A percentile compares a stretch with the other conserved stretches of the same genome.
phyloP scores from a whole-genome alignment of 2,113 vertebrate species.

The Nansenia antarctica region DNA sequence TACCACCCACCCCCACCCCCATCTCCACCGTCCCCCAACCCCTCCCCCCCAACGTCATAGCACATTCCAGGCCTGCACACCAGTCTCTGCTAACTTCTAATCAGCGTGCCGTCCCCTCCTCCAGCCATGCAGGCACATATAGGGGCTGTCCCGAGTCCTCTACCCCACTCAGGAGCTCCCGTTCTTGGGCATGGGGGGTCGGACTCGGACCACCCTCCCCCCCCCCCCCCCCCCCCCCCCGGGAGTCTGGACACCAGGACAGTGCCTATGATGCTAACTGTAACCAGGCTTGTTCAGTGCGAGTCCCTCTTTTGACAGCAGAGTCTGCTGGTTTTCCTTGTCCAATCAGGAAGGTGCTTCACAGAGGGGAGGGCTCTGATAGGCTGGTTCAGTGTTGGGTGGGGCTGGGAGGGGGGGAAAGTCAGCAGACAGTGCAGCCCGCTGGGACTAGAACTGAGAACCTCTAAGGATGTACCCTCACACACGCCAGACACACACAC shows the following conservation, averaged over 20 bases:
- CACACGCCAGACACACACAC: constrained; percentile 18
- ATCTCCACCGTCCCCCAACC: constrained; percentile 2
- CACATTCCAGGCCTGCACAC: constrained; percentile 49
- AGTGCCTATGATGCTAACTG: constrained; percentile 45
- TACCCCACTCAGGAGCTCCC: not conserved
- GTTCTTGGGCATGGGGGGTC: constrained; percentile 1
- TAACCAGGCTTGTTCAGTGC: constrained; percentile 41
- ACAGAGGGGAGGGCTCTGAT: not conserved
- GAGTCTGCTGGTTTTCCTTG: constrained; percentile 19
- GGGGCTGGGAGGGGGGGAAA: too few species aligned
- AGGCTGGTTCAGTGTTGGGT: too few species aligned
- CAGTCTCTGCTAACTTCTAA: constrained; percentile 15
- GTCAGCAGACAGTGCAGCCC: constrained; percentile 27
- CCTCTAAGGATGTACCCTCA: constrained; percentile 12
- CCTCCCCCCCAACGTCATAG: constrained; percentile 16
- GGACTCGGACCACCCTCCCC: not conserved
- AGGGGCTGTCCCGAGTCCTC: constrained; percentile 49
- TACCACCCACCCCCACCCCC: constrained; percentile 12
- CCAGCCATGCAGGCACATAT: constrained; percentile 63
- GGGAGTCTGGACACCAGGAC: constrained; percentile 42
- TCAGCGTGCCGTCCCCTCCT: constrained; percentile 42
- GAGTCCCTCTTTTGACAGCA: constrained; percentile 34
- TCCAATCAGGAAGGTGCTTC: not conserved
- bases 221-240: constrained; percentile 1
- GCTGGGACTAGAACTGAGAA: constrained; percentile 53